phyloP scores from a whole-genome alignment of 2,113 vertebrate species.

The Hassar affinis region DNA sequence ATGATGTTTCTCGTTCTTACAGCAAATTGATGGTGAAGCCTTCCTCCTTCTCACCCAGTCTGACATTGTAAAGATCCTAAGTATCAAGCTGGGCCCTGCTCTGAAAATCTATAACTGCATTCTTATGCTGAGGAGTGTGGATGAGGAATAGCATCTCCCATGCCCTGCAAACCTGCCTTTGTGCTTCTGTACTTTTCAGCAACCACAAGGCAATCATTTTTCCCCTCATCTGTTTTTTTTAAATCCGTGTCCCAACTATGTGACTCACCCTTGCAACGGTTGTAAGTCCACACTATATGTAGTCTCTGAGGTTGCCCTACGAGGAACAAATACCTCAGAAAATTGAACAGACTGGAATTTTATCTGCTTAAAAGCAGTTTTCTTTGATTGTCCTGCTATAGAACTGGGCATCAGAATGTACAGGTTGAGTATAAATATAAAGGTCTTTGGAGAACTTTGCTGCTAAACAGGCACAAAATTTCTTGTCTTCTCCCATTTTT shows the following conservation, averaged over 20 bases:
- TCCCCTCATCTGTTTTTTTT: not conserved
- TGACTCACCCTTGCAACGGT: not conserved
- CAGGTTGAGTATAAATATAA: conserved; percentile 5
- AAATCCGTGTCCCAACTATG: not conserved
- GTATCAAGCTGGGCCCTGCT: conserved; percentile 88
- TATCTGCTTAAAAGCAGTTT: conserved; percentile 9
- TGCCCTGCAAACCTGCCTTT: not conserved
- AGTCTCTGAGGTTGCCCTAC: conserved; percentile 12
- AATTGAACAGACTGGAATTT: conserved; percentile 9
- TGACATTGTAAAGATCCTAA: conserved; percentile 89
- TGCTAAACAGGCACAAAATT: conserved; percentile 16
- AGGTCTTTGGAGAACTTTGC: conserved; percentile 9
- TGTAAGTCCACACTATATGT: not conserved
- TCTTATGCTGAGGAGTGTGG: conserved; percentile 85
- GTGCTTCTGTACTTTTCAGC: not conserved
- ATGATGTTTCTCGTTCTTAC: conserved; percentile 15
- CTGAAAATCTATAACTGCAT: conserved; percentile 92
- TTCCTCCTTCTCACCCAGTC: conserved; percentile 91
- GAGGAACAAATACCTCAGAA: conserved; percentile 9
- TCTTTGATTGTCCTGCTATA: not conserved
- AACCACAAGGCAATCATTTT: not conserved
- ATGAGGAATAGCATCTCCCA: conserved; percentile 69
- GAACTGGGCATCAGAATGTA: conserved; percentile 13
- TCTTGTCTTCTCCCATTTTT: not conserved
- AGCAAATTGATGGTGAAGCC: conserved; percentile 91